A percentile compares a stretch with the other conserved stretches of the same genome.
phyloP scores from a whole-genome alignment of 2,797 vertebrate species.

The Notamacropus eugenii region DNA sequence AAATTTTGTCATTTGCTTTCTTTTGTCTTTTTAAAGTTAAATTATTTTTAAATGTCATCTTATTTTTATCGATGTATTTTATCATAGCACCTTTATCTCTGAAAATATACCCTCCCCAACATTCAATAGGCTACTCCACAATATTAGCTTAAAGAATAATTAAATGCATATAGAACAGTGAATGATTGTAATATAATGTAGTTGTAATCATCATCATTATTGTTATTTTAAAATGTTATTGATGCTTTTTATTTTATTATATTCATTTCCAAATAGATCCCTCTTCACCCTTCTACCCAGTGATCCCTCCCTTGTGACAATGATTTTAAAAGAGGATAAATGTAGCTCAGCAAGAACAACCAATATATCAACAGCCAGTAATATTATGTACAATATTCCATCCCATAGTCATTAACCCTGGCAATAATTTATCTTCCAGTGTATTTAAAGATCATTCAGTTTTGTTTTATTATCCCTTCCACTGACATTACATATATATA shows the following conservation, averaged over 20 bases:
- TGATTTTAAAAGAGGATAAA: neutral
- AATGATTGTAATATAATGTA: too few species aligned
- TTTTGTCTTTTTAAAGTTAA: neutral
- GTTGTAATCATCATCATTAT: too few species aligned
- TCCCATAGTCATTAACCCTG: neutral
- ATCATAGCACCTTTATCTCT: neutral
- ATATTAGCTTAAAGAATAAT: too few species aligned
- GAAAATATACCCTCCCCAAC: too few species aligned
- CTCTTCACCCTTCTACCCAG: neutral
- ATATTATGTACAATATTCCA: neutral
- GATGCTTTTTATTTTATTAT: neutral
- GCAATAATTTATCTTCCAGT: neutral
- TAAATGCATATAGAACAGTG: too few species aligned
- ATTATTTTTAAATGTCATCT: neutral
- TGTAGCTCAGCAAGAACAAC: neutral
- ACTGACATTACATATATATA: neutral
- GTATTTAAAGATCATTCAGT: neutral
- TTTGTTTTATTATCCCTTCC: neutral
- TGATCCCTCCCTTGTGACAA: neutral
- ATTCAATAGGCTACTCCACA: too few species aligned
- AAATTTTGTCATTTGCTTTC: neutral
- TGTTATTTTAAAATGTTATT: neutral
- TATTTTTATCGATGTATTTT: neutral
- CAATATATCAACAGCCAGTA: neutral
- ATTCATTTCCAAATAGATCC: neutral